Conservation (phyloP, 2,888 invertebrate species). For the Rhabditoides inermis region DNA sequence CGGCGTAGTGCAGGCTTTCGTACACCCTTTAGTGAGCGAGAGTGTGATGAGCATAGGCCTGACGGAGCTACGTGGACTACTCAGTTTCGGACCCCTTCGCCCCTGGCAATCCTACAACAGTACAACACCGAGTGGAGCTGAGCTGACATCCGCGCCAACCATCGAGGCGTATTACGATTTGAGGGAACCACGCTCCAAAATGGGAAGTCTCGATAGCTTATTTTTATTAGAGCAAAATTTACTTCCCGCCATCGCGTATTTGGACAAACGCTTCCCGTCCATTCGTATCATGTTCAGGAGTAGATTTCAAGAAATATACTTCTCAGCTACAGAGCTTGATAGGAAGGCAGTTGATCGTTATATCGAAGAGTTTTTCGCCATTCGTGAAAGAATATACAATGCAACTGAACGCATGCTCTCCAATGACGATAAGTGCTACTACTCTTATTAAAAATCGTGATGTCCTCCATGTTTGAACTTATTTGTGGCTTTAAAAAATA, state of each 20-base stretch:
- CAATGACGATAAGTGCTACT: too few species aligned
- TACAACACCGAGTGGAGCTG: conserved; percentile 2
- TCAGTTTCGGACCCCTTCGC: background rate
- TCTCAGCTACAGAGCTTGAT: conserved; percentile 4
- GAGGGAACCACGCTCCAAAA: conserved; percentile 6
- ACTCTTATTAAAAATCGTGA: too few species aligned
- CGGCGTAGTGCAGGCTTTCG: background rate
- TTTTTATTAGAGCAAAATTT: conserved; percentile 14
- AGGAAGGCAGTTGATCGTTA: conserved; percentile 10
- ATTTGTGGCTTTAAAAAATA: too few species aligned
- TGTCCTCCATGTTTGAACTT: too few species aligned
- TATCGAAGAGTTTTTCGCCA: background rate
- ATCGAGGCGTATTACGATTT: conserved; percentile 14
- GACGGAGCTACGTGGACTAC: conserved; percentile 1
- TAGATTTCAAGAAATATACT: conserved; percentile 12
- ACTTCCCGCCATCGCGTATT: conserved; percentile 11
- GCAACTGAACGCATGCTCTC: too few species aligned
- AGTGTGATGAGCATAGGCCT: conserved; percentile 3
- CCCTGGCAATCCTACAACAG: conserved; percentile 5
- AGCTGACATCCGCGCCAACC: conserved; percentile 8
- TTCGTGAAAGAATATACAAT: conserved; percentile 2
- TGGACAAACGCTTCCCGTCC: conserved; percentile 16
- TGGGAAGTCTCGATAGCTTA: conserved; percentile 13
- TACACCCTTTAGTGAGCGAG: background rate
- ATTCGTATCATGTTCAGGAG: conserved; percentile 12